Evolutionary conservation across 1,140 invertebrate species (phyloP).

Genomic region (Ridgeia piscesae): DNA sequence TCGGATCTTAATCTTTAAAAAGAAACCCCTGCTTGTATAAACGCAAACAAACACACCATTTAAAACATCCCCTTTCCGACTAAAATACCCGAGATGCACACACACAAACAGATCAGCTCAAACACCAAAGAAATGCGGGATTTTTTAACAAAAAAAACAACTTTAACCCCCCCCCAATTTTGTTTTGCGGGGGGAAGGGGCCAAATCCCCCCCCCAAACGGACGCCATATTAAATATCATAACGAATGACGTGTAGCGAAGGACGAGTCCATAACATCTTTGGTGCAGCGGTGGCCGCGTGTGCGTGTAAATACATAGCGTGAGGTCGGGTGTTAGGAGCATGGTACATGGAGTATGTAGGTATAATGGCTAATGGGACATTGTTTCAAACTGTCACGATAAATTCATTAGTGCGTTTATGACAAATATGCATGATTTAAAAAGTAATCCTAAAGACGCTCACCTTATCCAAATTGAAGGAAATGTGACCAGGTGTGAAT

Average conservation of each 20-base stretch:
- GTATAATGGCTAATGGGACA: too few species aligned
- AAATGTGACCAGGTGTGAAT: too few species aligned
- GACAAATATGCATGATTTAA: too few species aligned
- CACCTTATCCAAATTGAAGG: too few species aligned
- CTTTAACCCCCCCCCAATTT: not conserved
- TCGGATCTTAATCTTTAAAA: not conserved
- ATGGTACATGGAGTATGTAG: too few species aligned
- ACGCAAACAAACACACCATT: not conserved
- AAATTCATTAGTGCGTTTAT: too few species aligned
- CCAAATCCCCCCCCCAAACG: not conserved
- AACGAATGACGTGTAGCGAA: not conserved
- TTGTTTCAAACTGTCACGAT: too few species aligned
- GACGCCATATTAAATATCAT: conserved; percentile 6
- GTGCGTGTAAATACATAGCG: not conserved
- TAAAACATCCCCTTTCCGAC: not conserved
- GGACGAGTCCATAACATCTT: not conserved
- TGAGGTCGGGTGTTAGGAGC: not conserved
- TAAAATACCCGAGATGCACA: not conserved
- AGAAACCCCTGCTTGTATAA: not conserved
- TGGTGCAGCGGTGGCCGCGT: not conserved
- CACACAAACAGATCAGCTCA: not conserved
- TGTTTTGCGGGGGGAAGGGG: not conserved
- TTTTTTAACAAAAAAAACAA: too few species aligned
- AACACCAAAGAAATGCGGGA: not conserved
- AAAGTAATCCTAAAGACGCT: too few species aligned